These are phyloP conservation scores for Meiosimyza platycephala DNA, from an alignment of 2,888 invertebrate genomes.

Conservation along the genomic window DNA sequence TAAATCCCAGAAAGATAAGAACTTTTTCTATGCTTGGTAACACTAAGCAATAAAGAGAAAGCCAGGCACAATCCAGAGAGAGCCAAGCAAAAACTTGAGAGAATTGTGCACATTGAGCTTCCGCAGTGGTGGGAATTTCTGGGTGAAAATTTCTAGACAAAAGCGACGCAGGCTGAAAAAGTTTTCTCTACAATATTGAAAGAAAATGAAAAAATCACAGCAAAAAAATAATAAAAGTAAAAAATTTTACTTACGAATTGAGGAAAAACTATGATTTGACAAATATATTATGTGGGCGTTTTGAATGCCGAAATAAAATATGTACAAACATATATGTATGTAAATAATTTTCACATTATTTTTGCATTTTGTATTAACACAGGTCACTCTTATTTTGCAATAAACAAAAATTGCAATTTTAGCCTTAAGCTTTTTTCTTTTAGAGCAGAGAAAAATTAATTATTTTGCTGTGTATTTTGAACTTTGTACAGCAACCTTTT, in stretches of 20 bases:
- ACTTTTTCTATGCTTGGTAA: no score
- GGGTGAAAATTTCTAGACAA: constrained; percentile 12
- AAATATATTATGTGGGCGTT: no score
- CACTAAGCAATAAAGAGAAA: no score
- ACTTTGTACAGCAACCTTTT: neutral
- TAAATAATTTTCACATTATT: no score
- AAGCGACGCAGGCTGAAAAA: neutral
- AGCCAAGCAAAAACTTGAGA: neutral
- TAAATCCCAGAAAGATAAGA: no score
- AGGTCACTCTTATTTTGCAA: no score
- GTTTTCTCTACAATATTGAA: constrained; percentile 25
- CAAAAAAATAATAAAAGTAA: neutral
- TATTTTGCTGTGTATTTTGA: constrained; percentile 21
- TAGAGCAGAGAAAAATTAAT: constrained; percentile 3
- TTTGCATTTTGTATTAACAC: no score
- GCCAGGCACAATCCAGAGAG: neutral
- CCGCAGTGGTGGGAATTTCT: constrained; percentile 2
- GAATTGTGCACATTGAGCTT: constrained; percentile 1
- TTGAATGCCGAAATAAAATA: no score
- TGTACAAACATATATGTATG: no score
- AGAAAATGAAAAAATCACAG: neutral
- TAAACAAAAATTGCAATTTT: no score
- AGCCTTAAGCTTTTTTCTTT: neutral
- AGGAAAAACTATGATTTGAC: no score
- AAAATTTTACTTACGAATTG: constrained; percentile 1